Conservation (phyloP, 2,888 invertebrate genomes). For the Pasiphila rectangulata region DNA sequence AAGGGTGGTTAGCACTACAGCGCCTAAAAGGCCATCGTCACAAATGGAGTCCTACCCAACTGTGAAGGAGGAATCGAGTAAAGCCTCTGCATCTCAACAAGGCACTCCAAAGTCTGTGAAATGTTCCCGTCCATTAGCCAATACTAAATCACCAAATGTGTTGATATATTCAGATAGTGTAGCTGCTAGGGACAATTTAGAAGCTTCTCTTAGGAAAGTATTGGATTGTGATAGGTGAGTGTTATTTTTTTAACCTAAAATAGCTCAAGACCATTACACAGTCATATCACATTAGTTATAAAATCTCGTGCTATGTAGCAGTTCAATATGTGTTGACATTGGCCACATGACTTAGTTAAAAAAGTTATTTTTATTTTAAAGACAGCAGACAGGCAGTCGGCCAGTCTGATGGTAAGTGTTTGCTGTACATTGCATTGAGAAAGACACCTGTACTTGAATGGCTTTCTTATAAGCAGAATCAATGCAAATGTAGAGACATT, state of each 20-base stretch:
- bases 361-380: constrained; percentile 32
- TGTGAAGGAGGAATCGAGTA: constrained; percentile 53
- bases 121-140: constrained; percentile 77
- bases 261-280: constrained; percentile 29
- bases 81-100: constrained; percentile 50
- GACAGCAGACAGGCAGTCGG: constrained; percentile 37
- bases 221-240: constrained; percentile 86
- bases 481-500: constrained; percentile 11
- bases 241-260: constrained; percentile 20
- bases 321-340: constrained; percentile 25
- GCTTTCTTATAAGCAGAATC: constrained; percentile 15
- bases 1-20: constrained; percentile 68
- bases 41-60: constrained; percentile 51
- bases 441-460: constrained; percentile 16
- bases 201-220: constrained; percentile 84
- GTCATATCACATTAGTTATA: constrained; percentile 27
- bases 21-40: constrained; percentile 63
- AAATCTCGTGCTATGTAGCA: constrained; percentile 28
- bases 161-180: constrained; percentile 90
- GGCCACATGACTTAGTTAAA: constrained; percentile 27
- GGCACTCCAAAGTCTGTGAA: constrained; percentile 65
- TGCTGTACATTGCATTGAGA: constrained; percentile 28
- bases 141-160: constrained; percentile 88
- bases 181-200: constrained; percentile 87
- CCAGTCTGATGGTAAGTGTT: constrained; percentile 37